Percentiles rank a stretch among this genome's conserved stretches.
Evolutionary conservation across 2,113 vertebrate species (phyloP).

Genomic region (Aleadryas rufinucha): DNA sequence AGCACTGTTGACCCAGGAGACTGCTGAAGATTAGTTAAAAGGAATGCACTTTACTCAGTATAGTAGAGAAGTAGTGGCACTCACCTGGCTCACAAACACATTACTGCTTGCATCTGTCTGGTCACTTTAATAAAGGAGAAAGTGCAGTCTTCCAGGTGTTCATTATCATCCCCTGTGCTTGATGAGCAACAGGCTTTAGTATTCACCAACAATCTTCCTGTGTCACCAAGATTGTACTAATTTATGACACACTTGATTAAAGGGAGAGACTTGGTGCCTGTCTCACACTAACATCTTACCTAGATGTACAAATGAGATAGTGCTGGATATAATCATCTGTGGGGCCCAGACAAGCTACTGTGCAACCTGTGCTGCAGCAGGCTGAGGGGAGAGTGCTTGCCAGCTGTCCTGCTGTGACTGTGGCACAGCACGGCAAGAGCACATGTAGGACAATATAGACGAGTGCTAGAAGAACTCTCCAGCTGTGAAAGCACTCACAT

Average conservation of each 20-base stretch:
- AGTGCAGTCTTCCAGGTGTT: not conserved
- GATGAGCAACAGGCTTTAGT: not conserved
- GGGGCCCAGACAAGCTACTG: not conserved
- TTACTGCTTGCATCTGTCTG: not conserved
- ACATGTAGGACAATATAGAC: not conserved
- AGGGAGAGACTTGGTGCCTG: not conserved
- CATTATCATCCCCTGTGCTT: not conserved
- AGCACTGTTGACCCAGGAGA: not conserved
- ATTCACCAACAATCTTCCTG: not conserved
- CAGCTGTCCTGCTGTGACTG: not conserved
- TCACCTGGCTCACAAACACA: not conserved
- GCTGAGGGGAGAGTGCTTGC: not conserved
- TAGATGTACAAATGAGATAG: not conserved
- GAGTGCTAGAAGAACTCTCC: not conserved
- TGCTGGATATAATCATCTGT: not conserved
- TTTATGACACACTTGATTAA: not conserved
- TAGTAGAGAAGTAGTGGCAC: not conserved
- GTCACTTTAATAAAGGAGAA: not conserved
- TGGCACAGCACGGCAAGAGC: not conserved
- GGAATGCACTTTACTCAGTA: not conserved
- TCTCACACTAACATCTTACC: not conserved
- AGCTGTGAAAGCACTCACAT: not conserved
- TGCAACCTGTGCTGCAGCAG: not conserved
- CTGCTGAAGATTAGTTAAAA: not conserved
- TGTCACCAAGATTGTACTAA: not conserved